phyloP scores from a whole-genome alignment of 2,113 vertebrate species.

The Notarius lentiginosus region DNA sequence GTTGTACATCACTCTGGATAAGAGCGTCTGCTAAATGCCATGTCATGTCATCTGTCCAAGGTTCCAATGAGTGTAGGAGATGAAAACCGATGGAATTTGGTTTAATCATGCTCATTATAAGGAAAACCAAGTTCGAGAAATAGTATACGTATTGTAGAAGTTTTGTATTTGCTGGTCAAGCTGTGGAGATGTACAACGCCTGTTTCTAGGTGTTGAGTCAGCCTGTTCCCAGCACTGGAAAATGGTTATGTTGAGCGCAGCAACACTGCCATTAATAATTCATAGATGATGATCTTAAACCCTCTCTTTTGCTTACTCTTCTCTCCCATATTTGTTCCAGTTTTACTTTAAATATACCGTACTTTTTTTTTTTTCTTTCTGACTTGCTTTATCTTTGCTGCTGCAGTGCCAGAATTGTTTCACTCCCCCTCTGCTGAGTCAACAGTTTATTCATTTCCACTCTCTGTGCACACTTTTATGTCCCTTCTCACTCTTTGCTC shows the following conservation, averaged over 20 bases:
- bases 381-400: not conserved
- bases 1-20: no score
- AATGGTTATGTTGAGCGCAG: slow-evolving; percentile 16
- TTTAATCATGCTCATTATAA: not conserved
- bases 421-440: slow-evolving; percentile 40
- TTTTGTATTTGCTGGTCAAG: not conserved
- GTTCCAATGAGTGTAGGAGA: not conserved
- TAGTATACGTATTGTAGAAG: not conserved
- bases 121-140: not conserved
- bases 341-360: slow-evolving; percentile 18
- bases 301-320: slow-evolving; percentile 4
- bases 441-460: slow-evolving; percentile 18
- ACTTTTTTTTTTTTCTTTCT: not conserved
- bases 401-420: not conserved
- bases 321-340: not conserved
- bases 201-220: slow-evolving; percentile 47
- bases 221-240: slow-evolving; percentile 3
- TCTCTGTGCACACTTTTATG: slow-evolving; percentile 22
- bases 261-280: slow-evolving; percentile 38
- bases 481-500: slow-evolving; percentile 17
- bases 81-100: not conserved
- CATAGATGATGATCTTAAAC: slow-evolving; percentile 17
- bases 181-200: not conserved
- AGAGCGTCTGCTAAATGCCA: no score
- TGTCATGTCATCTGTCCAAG: no score